These are phyloP conservation scores for Premnoplex brunnescens DNA, from an alignment of 2,797 vertebrate genomes.

Conservation along the genomic window DNA sequence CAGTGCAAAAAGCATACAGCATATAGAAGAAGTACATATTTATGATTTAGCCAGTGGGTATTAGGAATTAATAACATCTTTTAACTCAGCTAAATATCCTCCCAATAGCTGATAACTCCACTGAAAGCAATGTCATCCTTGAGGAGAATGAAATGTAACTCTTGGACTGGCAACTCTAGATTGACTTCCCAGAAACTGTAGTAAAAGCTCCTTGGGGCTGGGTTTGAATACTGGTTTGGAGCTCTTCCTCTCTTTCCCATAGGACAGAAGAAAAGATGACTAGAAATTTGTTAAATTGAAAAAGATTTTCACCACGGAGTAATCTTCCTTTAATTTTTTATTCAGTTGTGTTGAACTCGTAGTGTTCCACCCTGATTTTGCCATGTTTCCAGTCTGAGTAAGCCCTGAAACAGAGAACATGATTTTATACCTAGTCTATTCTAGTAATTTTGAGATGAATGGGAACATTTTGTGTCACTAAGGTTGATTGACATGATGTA, in stretches of 20 bases:
- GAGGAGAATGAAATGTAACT: not conserved
- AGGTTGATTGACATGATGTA: not conserved
- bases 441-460: not conserved
- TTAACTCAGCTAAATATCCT: not conserved
- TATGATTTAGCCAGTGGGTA: not conserved
- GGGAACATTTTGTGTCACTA: not conserved
- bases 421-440: not conserved
- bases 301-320: not conserved
- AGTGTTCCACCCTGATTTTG: not conserved
- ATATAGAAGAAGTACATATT: not conserved
- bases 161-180: fast-evolving
- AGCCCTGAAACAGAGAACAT: not conserved
- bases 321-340: not conserved
- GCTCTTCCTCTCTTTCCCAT: not conserved
- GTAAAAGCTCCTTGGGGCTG: not conserved
- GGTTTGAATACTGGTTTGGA: not conserved
- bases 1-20: fast-evolving
- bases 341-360: not conserved
- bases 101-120: not conserved
- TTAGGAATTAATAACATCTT: not conserved
- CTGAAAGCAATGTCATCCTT: not conserved
- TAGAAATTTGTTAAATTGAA: not conserved
- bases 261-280: not conserved
- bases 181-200: not conserved
- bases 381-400: not conserved